These are phyloP conservation scores for Xenops minutus DNA, from an alignment of 2,797 vertebrate genomes.

Conservation along the genomic window DNA sequence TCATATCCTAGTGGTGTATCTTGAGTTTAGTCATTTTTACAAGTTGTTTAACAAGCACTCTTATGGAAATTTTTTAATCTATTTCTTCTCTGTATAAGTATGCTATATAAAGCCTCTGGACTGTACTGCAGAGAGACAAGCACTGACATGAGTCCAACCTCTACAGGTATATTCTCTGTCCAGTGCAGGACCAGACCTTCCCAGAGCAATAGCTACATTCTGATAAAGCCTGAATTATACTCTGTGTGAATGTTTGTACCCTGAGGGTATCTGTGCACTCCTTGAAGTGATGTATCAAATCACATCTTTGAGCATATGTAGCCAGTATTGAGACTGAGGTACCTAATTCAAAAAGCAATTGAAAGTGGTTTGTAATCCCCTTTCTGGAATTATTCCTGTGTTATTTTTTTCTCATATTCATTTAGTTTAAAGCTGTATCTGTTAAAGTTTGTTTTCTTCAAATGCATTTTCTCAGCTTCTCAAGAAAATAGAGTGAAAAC, in stretches of 20 bases:
- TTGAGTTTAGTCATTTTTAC: background rate
- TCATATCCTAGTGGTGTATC: background rate
- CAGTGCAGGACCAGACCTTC: background rate
- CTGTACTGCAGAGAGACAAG: background rate
- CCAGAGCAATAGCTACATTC: background rate
- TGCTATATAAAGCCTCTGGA: background rate
- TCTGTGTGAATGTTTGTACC: background rate
- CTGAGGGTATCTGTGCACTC: background rate
- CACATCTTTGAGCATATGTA: background rate
- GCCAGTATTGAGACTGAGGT: background rate
- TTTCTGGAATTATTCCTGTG: background rate
- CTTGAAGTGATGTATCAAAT: background rate
- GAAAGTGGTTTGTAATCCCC: background rate
- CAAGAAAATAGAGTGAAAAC: background rate
- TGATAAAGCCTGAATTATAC: background rate
- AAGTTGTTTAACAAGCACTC: background rate
- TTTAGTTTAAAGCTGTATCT: constrained; percentile 15
- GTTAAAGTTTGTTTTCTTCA: background rate
- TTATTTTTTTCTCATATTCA: background rate
- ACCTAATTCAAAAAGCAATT: background rate
- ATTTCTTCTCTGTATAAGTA: background rate
- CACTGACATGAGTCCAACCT: background rate
- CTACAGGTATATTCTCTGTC: background rate
- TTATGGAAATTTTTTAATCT: fast-evolving
- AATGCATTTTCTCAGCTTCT: background rate